A percentile compares a stretch with the other conserved stretches of the same genome.
phyloP scores from a whole-genome alignment of 2,888 invertebrate genomes.

The Stramonita haemastoma region DNA sequence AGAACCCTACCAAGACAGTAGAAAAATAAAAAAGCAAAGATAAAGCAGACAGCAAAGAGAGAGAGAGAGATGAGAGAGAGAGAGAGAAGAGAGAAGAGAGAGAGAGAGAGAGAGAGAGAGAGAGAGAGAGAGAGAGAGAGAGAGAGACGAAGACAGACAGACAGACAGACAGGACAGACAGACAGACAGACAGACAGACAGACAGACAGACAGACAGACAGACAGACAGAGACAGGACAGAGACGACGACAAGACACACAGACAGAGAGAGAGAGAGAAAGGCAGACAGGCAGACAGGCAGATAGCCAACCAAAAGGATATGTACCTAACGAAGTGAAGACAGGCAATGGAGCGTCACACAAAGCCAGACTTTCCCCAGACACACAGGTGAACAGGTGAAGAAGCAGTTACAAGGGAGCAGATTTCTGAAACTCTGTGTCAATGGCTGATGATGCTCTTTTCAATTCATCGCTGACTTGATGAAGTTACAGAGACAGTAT shows the following conservation, averaged over 20 bases:
- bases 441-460: no score
- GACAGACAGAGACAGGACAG: neutral
- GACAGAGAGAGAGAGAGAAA: neutral
- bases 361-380: neutral
- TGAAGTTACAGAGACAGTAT: no score
- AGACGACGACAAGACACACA: neutral
- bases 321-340: no score
- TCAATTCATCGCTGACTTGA: no score
- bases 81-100: neutral
- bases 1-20: neutral
- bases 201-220: neutral
- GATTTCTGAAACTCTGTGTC: neutral
- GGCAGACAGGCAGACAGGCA: neutral
- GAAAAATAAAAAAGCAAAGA: no score
- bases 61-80: neutral
- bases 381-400: neutral
- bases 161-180: neutral
- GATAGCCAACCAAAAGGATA: neutral
- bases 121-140: slow-evolving; percentile 1
- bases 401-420: neutral
- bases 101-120: slow-evolving; percentile 1
- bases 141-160: neutral
- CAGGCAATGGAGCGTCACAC: no score
- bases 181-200: neutral
- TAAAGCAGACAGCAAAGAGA: neutral